These are phyloP conservation scores for Crotalus horridus DNA, from an alignment of 2,113 vertebrate genomes.

Conservation along the genomic window DNA sequence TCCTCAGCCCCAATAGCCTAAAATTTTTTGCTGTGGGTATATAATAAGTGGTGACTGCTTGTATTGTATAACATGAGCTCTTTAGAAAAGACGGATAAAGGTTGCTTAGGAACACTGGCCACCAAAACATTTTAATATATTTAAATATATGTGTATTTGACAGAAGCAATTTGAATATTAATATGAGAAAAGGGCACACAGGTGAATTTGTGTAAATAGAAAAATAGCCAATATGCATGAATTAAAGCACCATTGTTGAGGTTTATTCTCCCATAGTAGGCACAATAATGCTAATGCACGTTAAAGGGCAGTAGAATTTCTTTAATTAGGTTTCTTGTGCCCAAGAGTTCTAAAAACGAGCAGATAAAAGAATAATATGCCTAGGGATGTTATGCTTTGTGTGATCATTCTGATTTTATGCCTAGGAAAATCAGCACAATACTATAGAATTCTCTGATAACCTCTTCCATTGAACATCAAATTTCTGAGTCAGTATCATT, in stretches of 20 bases:
- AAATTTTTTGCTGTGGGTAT: not conserved
- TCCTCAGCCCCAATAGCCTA: not conserved
- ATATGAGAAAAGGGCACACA: constrained; percentile 1
- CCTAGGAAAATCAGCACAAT: not conserved
- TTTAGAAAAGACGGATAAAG: not conserved
- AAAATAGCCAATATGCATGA: constrained; percentile 26
- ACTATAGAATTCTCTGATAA: not conserved
- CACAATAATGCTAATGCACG: constrained; percentile 26
- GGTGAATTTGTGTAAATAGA: constrained; percentile 22
- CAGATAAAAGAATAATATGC: constrained; percentile 18
- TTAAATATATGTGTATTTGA: constrained; percentile 31
- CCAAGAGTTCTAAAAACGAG: constrained; percentile 49
- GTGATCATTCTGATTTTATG: not conserved
- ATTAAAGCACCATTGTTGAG: constrained; percentile 4
- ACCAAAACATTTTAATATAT: not conserved
- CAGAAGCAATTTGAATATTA: constrained; percentile 23
- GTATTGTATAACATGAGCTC: not conserved
- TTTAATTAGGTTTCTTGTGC: not conserved
- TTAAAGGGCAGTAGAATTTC: constrained; percentile 37
- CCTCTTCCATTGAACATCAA: constrained; percentile 21
- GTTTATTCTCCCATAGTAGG: constrained; percentile 21
- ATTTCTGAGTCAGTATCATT: not conserved
- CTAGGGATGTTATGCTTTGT: not conserved
- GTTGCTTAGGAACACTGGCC: not conserved
- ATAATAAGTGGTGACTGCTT: not conserved